Base-by-base conservation (phyloP, 2,888 invertebrate species). In the Mylabris sibirica region DNA sequence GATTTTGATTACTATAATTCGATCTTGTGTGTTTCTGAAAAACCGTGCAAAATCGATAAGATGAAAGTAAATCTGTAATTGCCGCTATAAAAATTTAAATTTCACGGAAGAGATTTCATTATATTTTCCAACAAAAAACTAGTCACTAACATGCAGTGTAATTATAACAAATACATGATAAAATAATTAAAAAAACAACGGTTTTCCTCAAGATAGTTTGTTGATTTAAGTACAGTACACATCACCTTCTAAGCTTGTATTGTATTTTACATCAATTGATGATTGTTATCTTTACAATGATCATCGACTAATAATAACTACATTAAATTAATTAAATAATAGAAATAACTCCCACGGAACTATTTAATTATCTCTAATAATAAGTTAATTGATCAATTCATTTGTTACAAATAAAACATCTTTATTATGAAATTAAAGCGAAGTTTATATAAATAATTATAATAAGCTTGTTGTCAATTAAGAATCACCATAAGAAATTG, bases 31-130 rank as follows among this genome's bases (percentile, higher is more conserved):
- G 4, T 44, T 17, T 41, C n/a, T 4, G n/a, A 8, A 11, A 17
- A 44, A 44, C 44, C 44, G 44, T 44, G n/a, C 8, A 44, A 44
- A 44, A 44, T 44, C 44, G 44, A 44, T 44, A n/a, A 44, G n/a
- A 44, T 44, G 44, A n/a, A 44, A 44, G n/a, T 44, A 17, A 17
- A 44, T 8, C 5, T 8, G 44, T 41, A n/a, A 14, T 14, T 41
- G 5, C n/a, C 14, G 38, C 12, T 41, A 41, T n/a, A 5, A 17
- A 44, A 44, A 17, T 44, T 1, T 2, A 4, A 11, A 17, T 44
- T 44, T 17, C 44, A 17, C n/a, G 41, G 41, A 14, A 44, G 17
- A 44, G 5, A 38, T 12, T 38, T 38, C 14, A 11, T 12, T 38
- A 9, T 38, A 3, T 12, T 8, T 38, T n/a, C n/a, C 14, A 38